Base-by-base conservation (phyloP, 2,888 invertebrate species). In the Caradrina clavipalpis region DNA sequence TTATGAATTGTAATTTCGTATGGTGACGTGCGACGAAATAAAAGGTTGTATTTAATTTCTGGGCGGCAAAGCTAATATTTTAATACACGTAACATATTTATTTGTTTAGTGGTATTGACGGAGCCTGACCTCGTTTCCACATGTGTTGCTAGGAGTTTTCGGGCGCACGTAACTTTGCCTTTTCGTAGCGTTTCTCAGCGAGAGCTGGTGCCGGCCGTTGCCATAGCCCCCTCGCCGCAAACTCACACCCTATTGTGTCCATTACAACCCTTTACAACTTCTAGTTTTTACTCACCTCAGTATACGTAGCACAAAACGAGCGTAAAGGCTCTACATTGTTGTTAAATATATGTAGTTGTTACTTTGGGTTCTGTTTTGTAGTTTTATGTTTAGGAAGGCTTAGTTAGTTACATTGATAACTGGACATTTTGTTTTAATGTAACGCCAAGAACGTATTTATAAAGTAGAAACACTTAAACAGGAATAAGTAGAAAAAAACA, bases 191-290 rank as follows among this genome's bases (percentile, higher is more conserved):
- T 90, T 91, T 89, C 88, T 86, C 87, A 85, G 85, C 87, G 88
- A 91, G 90, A 90, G 89, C 88, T 80, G 86, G 86, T 84, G 85
- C 87, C 89, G 89, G 86, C 84, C 88, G 86, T 82, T 80, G 73
- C 85, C 76, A 81, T 86, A 84, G 83, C 84, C 89, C 90, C 88
- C 87, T 88, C 75, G 75, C 89, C 92, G 80, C 91, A 90, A 90
- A 89, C 90, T 91, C 90, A 87, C 90, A 88, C 91, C 88, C 89
- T 88, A 88, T 90, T 91, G 88, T 90, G 89, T 88, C 87, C 89
- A 89, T 90, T 90, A 87, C 87, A 90, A 88, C 88, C 90, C 90
- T 90, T 90, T 90, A 89, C 87, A 87, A 89, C 87, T 88, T 85
- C 83, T 86, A 88, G 89, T 89, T 90, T 90, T 91, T 90, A 89